Evolutionary conservation across 2,797 vertebrate genomes (phyloP), one percentile per base, ranked within the genome.

Genomic region (Tangara arthus): DNA sequence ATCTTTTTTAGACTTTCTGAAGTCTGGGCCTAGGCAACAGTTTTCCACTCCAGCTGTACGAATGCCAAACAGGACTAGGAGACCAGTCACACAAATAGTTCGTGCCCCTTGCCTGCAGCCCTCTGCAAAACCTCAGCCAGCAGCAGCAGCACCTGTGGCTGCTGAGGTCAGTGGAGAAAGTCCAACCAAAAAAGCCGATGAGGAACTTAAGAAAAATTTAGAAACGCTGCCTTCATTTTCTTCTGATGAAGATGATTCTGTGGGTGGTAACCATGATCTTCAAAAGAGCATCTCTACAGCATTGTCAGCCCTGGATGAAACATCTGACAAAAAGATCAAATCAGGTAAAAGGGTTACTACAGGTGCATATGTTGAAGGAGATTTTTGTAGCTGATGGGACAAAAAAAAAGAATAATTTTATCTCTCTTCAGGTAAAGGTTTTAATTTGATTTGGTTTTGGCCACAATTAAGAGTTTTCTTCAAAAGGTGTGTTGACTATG

Each of bases 1-100:
- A 64, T 99, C 99, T 90, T 99, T 99, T 97, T 98, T 99, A 85
- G 99, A 99, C 98, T 99, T 99, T 92, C 98, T 99, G 22, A 99
- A 99, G 95, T 99, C 99, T 66, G 99, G 99, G 55, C 99, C 99
- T 70, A 99, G 99, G 96, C 99, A 99, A 66, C 99, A 99, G 73
- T 99, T 99, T 97, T 99, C 99, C 27, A 98, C 98, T 65, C 99
- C 98, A 95, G 98, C 99, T 12, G 97, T 99, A 12, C 98, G 99
- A 66, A 98, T 98, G 76, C 98, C 98, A 53, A 99, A 98, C 94
- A 98, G 99, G 71, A 98, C 98, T 56, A 98, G 98, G 94, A 98
- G 99, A 90, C 97, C 98, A 5, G 98, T 98, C 70, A 89, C 98
- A 41, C 98, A 98, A 5, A 92, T 98, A 76, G 98, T 98, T 91